Percentiles rank a stretch among this genome's conserved stretches.
These are phyloP conservation scores for Carpatolechia fugitivella DNA, from an alignment of 2,888 invertebrate species.

Conservation along the genomic window DNA sequence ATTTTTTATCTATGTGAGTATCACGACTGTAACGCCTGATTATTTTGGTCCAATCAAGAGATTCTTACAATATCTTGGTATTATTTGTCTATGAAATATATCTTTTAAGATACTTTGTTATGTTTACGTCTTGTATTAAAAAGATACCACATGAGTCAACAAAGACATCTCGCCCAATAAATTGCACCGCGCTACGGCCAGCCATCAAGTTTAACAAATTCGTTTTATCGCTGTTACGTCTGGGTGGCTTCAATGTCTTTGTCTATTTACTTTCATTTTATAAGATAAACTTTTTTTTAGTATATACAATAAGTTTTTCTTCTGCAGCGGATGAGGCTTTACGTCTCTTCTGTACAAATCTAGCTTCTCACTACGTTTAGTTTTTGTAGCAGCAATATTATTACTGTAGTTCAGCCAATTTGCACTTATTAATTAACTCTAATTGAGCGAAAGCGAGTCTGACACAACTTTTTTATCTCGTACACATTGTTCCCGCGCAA, in stretches of 20 bases:
- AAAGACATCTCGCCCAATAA: constrained; percentile 69
- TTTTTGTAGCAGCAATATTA: no score
- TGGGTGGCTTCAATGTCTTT: constrained; percentile 63
- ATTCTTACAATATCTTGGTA: no score
- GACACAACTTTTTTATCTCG: constrained; percentile 1
- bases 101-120: no score
- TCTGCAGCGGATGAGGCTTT: no score
- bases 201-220: constrained; percentile 59
- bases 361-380: no score
- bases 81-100: no score
- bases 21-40: no score
- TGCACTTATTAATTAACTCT: constrained; percentile 24
- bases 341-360: no score
- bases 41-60: no score
- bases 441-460: not conserved
- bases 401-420: no score
- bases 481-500: constrained; percentile 4
- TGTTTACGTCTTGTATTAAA: no score
- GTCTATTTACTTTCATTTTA: not conserved
- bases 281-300: not conserved
- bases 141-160: not conserved
- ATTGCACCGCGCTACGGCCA: constrained; percentile 58
- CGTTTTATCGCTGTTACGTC: constrained; percentile 70
- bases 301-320: not conserved
- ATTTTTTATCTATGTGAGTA: no score